Base-by-base conservation (phyloP, 1,140 invertebrate species). In the Caenorhabditis remanei region DNA sequence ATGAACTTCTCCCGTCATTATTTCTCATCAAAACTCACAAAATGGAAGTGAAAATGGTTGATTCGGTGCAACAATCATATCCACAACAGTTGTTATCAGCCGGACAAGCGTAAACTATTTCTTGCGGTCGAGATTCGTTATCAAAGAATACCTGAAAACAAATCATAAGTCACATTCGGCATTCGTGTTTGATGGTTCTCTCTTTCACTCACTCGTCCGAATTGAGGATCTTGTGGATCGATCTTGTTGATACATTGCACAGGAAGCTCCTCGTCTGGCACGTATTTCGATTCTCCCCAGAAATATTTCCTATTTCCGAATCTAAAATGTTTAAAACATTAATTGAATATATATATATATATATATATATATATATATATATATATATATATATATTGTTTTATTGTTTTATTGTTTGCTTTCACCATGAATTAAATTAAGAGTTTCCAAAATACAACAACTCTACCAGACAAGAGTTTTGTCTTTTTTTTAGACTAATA, bases 221-320 rank as follows among this genome's bases (percentile, higher is more conserved):
- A 79, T 19, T 79, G 71, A 5, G 71, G 71, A 79, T 79, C 71
- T 50, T 79, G 71, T 14, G 71, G 71, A 50, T 79, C 71, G 5
- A 79, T 79, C 14, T 48, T 79, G n/a, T 79, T 79, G 71, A 79
- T 79, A 32, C 71, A 79, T 19, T 79, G 71, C 7, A 79, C 71
- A 13, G 71, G 71, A 48, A 79, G 71, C n/a, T 79, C 71, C 24
- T 79, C 71, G 71, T 79, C 71, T 14, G 71, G 71, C 4, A 79
- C 46, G 21, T 79, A 79, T 50, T 79, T 50, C n/a, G 71, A 14
- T 24, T 79, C 71, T 9, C 71, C 71, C 71, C 71, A 79, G 46
- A 24, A 79, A n/a, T 79, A 79, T 50, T 79, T 79, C 46, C 71
- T 48, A 79, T 79, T 79, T 50, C 71, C 71, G n/a, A 79, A 79